Percentiles rank a stretch among this genome's conserved stretches.
Evolutionary conservation across 2,113 vertebrate species (phyloP).

Genomic region (Odocoileus hemionus): DNA sequence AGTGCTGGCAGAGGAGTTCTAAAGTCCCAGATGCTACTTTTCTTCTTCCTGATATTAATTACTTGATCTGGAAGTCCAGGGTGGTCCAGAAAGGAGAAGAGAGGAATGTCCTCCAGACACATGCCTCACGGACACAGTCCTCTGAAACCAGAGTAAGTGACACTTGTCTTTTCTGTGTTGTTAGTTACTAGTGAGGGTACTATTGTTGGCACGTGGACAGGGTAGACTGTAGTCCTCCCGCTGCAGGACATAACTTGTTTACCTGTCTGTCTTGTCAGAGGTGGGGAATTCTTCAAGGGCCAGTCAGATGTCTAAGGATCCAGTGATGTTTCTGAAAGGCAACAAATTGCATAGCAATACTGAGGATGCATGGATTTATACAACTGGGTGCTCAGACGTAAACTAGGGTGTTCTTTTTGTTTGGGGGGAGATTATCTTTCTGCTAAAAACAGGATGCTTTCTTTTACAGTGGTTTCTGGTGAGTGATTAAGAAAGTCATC

Average conservation of each 20-base stretch:
- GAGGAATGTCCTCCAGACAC: background rate
- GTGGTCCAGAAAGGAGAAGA: background rate
- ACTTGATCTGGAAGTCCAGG: background rate
- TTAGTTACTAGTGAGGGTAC: background rate
- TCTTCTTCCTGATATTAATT: background rate
- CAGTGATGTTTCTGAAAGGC: fast-evolving
- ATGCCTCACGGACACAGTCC: background rate
- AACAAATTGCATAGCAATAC: background rate
- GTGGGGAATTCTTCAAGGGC: background rate
- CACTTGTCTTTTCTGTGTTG: background rate
- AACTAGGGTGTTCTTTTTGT: background rate
- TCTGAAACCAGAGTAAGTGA: conserved; percentile 45
- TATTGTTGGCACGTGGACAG: background rate
- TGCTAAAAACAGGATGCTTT: background rate
- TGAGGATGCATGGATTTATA: background rate
- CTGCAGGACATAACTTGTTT: background rate
- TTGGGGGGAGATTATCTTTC: background rate
- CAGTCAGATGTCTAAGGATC: background rate
- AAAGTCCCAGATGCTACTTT: background rate
- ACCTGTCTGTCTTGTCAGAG: background rate
- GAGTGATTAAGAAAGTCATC: background rate
- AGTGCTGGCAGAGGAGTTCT: background rate
- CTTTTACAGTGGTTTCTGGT: background rate
- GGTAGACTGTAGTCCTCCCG: fast-evolving
- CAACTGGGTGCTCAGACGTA: background rate